Evolutionary conservation across 2,797 vertebrate genomes (phyloP).

Genomic region (Sebastes goodei): DNA sequence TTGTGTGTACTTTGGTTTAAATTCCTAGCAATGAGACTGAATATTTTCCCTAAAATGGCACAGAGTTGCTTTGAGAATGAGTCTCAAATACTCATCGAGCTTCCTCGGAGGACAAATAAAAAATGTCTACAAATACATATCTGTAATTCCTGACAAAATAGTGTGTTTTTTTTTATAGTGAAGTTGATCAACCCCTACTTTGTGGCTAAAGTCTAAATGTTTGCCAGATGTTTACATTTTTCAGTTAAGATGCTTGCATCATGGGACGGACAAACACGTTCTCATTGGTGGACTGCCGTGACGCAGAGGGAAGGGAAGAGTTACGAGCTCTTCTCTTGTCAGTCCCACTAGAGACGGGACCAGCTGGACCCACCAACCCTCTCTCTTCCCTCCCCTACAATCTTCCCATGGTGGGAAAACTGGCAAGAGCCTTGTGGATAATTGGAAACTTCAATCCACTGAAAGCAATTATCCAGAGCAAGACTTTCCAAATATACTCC

Average conservation of each 20-base stretch:
- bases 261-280: constrained; percentile 70
- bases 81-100: not conserved
- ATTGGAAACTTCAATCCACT: constrained; percentile 81
- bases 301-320: constrained; percentile 61
- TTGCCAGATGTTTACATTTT: constrained; percentile 86
- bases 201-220: constrained; percentile 74
- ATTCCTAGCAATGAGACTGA: not conserved
- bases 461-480: constrained; percentile 79
- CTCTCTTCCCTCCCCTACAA: constrained; percentile 32
- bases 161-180: constrained; percentile 10
- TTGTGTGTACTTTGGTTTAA: not conserved
- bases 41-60: constrained; percentile 8
- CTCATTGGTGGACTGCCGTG: constrained; percentile 63
- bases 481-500: constrained; percentile 79
- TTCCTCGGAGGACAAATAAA: not conserved
- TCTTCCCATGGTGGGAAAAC: constrained; percentile 67
- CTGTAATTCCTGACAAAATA: not conserved
- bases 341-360: constrained; percentile 64
- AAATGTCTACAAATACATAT: constrained; percentile 10
- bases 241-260: constrained; percentile 73
- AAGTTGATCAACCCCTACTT: constrained; percentile 50
- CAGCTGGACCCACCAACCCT: constrained; percentile 66
- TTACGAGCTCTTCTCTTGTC: constrained; percentile 58
- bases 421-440: constrained; percentile 68
- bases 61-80: not conserved